A percentile compares a stretch with the other conserved stretches of the same genome.
Evolutionary conservation across 2,888 invertebrate species (phyloP).

Genomic region (Mesopsocus fuscifrons): DNA sequence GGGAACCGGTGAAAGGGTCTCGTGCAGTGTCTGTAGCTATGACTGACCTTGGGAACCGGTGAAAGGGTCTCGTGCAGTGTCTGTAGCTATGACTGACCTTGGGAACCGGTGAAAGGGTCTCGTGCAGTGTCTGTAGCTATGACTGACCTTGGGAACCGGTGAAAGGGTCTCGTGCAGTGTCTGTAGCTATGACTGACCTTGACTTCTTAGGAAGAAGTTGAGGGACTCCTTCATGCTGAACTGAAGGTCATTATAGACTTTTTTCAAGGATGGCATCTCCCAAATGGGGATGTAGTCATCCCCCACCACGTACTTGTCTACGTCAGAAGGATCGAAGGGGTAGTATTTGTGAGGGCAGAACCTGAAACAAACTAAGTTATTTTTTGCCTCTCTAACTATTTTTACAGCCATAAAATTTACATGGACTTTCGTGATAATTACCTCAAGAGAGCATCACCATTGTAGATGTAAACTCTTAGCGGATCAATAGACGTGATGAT

Average conservation of each 20-base stretch:
- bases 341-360: slow-evolving; percentile 80
- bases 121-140: too few species aligned
- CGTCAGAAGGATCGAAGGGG: slow-evolving; percentile 61
- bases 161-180: too few species aligned
- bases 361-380: too few species aligned
- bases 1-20: too few species aligned
- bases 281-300: slow-evolving; percentile 90
- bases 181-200: too few species aligned
- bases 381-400: slow-evolving; percentile 10
- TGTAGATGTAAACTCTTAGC: slow-evolving; percentile 70
- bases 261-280: slow-evolving; percentile 63
- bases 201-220: slow-evolving; percentile 46
- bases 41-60: too few species aligned
- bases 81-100: too few species aligned
- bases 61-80: too few species aligned
- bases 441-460: slow-evolving; percentile 78
- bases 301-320: slow-evolving; percentile 84
- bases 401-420: slow-evolving; percentile 15
- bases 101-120: too few species aligned
- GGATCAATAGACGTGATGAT: slow-evolving; percentile 82
- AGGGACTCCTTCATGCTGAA: slow-evolving; percentile 76
- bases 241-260: slow-evolving; percentile 48
- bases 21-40: too few species aligned
- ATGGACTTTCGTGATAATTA: too few species aligned
- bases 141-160: too few species aligned